phyloP scores from a whole-genome alignment of 53 echinoderm and acorn worm genomes.

The Apostichopus leukothele region DNA sequence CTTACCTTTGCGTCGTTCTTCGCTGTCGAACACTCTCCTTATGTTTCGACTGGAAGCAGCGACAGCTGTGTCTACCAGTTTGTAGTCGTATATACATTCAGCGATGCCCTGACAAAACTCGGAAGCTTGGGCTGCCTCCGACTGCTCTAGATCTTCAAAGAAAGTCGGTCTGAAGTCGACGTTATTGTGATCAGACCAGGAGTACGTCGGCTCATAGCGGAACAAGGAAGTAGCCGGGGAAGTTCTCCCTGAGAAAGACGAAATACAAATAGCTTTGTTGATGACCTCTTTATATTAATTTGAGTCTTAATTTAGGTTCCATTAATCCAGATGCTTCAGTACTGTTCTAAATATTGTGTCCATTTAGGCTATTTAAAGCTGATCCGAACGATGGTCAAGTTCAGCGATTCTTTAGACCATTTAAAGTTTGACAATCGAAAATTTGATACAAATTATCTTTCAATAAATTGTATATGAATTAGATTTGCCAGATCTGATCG shows the following conservation, averaged over 20 bases:
- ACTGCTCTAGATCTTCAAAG: conserved; percentile 45
- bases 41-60: background rate
- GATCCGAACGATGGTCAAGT: too few species aligned
- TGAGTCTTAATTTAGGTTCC: too few species aligned
- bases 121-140: background rate
- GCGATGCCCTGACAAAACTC: conserved; percentile 42
- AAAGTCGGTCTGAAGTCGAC: conserved; percentile 50
- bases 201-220: conserved; percentile 41
- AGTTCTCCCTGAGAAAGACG: conserved; percentile 57
- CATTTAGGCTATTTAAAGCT: too few species aligned
- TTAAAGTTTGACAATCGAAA: too few species aligned
- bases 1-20: background rate
- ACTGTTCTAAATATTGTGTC: too few species aligned
- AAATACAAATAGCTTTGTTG: too few species aligned
- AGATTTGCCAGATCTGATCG: background rate
- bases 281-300: too few species aligned
- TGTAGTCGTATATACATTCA: conserved; percentile 55
- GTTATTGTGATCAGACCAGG: conserved; percentile 51
- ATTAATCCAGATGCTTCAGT: too few species aligned
- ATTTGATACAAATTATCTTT: too few species aligned
- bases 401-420: too few species aligned
- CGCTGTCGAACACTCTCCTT: background rate
- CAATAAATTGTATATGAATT: background rate
- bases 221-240: conserved; percentile 46
- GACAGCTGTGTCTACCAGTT: background rate